phyloP scores from a whole-genome alignment of 37 sponge, comb jelly and placozoan genomes.

The Petrosia ficiformis region DNA sequence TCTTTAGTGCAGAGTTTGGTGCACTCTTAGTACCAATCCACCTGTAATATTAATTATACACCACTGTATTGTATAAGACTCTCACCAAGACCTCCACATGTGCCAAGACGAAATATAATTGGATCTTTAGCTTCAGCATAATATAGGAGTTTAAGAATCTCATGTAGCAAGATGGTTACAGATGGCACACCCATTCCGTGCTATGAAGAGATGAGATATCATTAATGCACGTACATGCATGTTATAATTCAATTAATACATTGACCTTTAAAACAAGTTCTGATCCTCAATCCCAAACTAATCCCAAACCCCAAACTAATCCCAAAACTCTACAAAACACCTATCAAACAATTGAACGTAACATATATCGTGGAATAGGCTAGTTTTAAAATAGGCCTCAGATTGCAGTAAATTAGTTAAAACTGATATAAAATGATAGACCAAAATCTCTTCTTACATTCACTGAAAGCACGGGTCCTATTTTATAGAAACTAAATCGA shows the following conservation, averaged over 20 bases:
- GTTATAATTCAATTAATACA: no score
- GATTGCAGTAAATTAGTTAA: no score
- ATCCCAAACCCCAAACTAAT: no score
- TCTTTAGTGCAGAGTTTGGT: no score
- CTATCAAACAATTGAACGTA: no score
- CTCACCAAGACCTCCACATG: conserved; percentile 94
- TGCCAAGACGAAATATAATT: conserved; percentile 86
- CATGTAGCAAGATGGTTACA: conserved; percentile 91
- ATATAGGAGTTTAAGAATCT: conserved; percentile 86
- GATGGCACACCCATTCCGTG: conserved; percentile 98
- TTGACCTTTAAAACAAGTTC: no score
- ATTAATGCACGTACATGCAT: not conserved
- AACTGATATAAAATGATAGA: no score
- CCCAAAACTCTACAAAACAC: no score
- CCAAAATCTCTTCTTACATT: conserved; percentile 75
- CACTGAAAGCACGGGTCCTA: conserved; percentile 86
- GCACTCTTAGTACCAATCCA: no score
- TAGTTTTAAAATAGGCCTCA: no score
- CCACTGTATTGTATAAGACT: not conserved
- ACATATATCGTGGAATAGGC: no score
- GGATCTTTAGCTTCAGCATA: conserved; percentile 73
- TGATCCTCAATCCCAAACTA: no score
- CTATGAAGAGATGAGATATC: conserved; percentile 36
- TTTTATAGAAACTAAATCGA: conserved; percentile 84
- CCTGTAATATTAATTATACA: not conserved